Evolutionary conservation across 2,797 vertebrate genomes (phyloP).

Genomic region (Sylvia borin): DNA sequence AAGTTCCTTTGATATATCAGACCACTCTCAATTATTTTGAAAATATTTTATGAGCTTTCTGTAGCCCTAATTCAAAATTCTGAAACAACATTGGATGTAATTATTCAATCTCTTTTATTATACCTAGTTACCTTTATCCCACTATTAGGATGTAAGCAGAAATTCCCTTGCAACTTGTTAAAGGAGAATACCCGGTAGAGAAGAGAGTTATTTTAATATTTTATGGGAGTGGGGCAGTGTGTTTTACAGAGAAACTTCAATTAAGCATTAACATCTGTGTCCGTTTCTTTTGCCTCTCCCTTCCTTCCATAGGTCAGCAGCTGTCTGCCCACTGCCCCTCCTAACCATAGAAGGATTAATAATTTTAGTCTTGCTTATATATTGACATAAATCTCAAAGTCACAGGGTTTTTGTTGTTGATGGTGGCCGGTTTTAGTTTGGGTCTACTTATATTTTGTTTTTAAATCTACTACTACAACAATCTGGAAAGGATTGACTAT

Average conservation of each 20-base stretch:
- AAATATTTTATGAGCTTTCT: neutral
- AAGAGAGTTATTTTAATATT: neutral
- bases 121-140: neutral
- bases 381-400: neutral
- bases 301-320: neutral
- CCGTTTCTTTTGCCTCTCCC: neutral
- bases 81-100: neutral
- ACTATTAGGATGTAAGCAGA: neutral
- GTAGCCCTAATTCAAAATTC: neutral
- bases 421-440: neutral
- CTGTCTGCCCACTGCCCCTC: neutral
- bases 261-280: neutral
- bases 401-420: neutral
- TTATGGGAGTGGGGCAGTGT: neutral
- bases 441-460: neutral
- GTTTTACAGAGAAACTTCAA: neutral
- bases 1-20: neutral
- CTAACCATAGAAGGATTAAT: neutral
- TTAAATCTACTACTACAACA: neutral
- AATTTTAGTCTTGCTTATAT: neutral
- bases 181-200: neutral
- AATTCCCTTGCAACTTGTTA: neutral
- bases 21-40: neutral
- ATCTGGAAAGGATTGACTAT: neutral
- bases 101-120: neutral